Percentiles rank a stretch among this genome's conserved stretches.
These are phyloP conservation scores for Lysandra bellargus DNA, from an alignment of 2,888 invertebrate genomes.

Conservation along the genomic window DNA sequence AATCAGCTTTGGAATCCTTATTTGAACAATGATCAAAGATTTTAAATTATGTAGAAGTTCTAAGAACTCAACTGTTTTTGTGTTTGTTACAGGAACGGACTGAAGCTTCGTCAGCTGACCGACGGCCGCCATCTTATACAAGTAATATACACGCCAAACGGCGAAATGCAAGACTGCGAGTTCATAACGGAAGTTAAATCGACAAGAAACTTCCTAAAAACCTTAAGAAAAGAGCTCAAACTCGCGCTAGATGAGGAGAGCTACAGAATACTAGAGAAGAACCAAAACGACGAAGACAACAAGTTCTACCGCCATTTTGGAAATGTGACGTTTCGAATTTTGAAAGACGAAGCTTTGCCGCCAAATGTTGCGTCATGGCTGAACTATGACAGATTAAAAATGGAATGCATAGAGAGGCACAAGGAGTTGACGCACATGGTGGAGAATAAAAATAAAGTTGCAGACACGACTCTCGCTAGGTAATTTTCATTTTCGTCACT, in stretches of 20 bases:
- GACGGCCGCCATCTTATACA: conserved; percentile 85
- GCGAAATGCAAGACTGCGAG: conserved; percentile 84
- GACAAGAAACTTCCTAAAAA: conserved; percentile 80
- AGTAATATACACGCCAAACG: conserved; percentile 83
- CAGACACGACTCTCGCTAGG: conserved; percentile 60
- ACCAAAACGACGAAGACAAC: conserved; percentile 52
- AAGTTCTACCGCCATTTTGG: conserved; percentile 67
- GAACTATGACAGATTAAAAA: conserved; percentile 80
- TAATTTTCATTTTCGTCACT: conserved; percentile 44
- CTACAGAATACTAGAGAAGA: conserved; percentile 56
- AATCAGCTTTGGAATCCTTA: background rate
- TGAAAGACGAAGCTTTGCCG: conserved; percentile 74
- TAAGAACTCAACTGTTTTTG: conserved; percentile 34
- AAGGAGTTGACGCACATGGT: conserved; percentile 65
- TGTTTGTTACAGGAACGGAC: conserved; percentile 72
- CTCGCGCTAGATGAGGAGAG: conserved; percentile 64
- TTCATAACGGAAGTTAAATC: conserved; percentile 79
- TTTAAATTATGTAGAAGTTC: background rate
- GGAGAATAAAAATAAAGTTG: conserved; percentile 59
- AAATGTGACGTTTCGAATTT: conserved; percentile 79
- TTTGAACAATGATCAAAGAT: background rate
- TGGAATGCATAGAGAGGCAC: conserved; percentile 74
- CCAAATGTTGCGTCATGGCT: conserved; percentile 78
- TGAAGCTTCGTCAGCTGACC: conserved; percentile 84
- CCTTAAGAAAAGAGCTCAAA: conserved; percentile 80